Conservation (phyloP, 2,113 vertebrate genomes). For the Serilophus lunatus region DNA sequence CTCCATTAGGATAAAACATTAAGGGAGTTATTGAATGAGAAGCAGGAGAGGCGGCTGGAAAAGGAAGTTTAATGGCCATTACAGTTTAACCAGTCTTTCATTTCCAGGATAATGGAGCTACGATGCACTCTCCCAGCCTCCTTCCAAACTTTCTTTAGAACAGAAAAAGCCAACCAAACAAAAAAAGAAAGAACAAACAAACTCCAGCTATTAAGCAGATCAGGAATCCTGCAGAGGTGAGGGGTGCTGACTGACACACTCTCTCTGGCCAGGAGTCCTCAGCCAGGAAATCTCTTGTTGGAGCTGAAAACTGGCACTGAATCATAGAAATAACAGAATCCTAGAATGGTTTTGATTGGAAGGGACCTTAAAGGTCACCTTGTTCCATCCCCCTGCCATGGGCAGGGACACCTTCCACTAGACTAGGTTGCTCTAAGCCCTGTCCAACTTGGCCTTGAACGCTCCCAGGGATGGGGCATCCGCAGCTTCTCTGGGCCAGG, state of each 20-base stretch:
- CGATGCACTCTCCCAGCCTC: background rate
- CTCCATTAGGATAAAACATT: slow-evolving; percentile 70
- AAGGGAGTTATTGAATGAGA: slow-evolving; percentile 59
- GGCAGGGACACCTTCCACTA: background rate
- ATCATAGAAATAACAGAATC: background rate
- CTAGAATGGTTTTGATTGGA: background rate
- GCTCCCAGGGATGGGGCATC: background rate
- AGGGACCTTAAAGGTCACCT: background rate
- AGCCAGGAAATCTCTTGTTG: rapidly evolving
- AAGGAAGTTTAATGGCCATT: slow-evolving; percentile 40
- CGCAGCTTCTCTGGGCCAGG: background rate
- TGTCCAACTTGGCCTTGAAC: background rate
- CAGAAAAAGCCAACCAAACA: background rate
- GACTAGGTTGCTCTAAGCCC: background rate
- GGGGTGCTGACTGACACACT: background rate
- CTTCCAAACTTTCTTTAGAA: background rate
- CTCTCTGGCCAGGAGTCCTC: background rate
- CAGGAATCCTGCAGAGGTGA: background rate
- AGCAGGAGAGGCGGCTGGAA: slow-evolving; percentile 34
- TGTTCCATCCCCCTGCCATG: background rate
- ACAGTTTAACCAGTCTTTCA: background rate
- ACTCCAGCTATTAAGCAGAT: background rate
- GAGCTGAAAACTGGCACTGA: background rate
- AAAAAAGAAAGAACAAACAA: background rate
- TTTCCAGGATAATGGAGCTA: slow-evolving; percentile 29